Evolutionary conservation across 2,797 vertebrate species (phyloP).

Genomic region (Malurus splendens): DNA sequence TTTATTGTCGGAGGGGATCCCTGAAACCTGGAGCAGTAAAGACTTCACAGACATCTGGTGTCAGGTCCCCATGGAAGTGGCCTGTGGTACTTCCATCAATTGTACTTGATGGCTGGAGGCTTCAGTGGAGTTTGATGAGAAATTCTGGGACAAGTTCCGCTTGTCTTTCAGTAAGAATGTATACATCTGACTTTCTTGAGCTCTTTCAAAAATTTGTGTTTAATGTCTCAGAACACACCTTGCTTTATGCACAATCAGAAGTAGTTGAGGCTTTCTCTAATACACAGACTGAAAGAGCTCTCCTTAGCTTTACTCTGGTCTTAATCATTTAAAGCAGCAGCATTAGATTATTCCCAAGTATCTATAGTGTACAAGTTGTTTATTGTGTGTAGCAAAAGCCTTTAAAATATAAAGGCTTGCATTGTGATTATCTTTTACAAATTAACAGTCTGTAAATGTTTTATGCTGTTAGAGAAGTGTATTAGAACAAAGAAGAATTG

Average conservation of each 20-base stretch:
- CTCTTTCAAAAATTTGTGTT: not conserved
- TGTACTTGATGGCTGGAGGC: not conserved
- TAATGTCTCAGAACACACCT: not conserved
- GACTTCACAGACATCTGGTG: not conserved
- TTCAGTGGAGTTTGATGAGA: not conserved
- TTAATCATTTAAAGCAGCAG: not conserved
- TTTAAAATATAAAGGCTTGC: not conserved
- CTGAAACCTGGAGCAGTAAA: not conserved
- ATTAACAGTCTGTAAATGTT: not conserved
- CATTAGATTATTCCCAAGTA: not conserved
- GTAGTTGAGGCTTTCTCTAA: not conserved
- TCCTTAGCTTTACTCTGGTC: not conserved
- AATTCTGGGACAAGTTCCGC: not conserved
- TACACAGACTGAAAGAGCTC: not conserved
- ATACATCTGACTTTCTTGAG: not conserved
- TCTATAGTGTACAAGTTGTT: not conserved
- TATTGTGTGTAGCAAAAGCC: constrained; percentile 14
- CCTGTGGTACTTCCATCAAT: not conserved
- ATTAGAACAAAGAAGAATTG: constrained; percentile 4
- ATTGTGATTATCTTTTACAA: not conserved
- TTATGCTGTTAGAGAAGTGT: not conserved
- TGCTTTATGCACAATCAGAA: constrained; percentile 3
- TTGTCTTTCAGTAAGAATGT: not conserved
- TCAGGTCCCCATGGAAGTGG: not conserved
- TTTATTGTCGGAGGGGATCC: not conserved